Evolutionary conservation across 1,140 invertebrate species (phyloP), one percentile per base, ranked within the genome.

Genomic region (Drosophila sulfurigaster): DNA sequence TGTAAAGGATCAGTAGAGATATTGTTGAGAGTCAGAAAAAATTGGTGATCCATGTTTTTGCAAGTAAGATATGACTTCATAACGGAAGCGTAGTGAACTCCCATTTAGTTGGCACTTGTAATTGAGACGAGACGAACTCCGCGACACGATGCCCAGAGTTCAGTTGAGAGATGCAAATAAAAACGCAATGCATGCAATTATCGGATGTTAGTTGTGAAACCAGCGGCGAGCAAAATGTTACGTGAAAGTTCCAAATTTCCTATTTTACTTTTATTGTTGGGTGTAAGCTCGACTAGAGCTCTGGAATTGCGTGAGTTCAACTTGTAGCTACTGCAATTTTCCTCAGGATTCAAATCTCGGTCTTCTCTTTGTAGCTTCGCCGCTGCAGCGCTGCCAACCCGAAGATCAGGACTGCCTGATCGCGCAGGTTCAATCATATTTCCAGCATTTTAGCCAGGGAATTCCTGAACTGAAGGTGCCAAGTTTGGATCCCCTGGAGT

Each of bases 331-430:
- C 7, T 13, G 2, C 3, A 35, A 38, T 5, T 16, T 38, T 38
- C 1, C 7, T 38, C 10, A 1, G 8, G 7, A n/a, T 45, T 48
- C 46, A 32, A 5, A 11, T 2, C 46, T 5, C 20, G 1, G 15
- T 16, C n/a, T 20, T 48, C 46, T 38, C 10, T 54, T 15, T 15
- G 5, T n/a, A 88, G 83, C 83, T 28, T 43, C 58, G 16, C 66
- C 69, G 0, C 8, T 87, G 30, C 56, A 74, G 11, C 80, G 64
- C 8, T 88, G 83, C 32, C 69, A 54, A 2, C 4, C 78, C n/a
- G 54, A 71, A 5, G 78, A 89, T 13, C 85, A 89, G 13, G 13
- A 20, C 1, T 89, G 85, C 5, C 4, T 69, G 0, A 8, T 75
- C 35, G 15, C 32, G 5, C 85, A 89, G 38, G 71, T 57, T 0